These are phyloP conservation scores for Florisuga fusca DNA, from an alignment of 2,797 vertebrate species.

Conservation along the genomic window DNA sequence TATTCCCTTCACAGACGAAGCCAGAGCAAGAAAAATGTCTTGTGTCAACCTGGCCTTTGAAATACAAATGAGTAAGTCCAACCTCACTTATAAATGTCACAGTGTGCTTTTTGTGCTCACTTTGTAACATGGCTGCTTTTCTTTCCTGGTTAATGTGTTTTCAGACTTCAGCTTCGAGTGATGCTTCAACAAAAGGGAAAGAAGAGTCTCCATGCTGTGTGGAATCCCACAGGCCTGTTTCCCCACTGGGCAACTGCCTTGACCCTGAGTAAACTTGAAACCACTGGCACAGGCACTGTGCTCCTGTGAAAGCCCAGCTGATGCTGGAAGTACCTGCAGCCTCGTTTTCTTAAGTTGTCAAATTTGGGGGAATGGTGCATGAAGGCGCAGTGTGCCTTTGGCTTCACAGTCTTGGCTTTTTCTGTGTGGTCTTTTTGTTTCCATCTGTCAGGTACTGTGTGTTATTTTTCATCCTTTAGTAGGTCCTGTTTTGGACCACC, in stretches of 20 bases:
- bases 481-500: background rate
- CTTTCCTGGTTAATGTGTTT: conserved; percentile 20
- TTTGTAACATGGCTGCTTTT: background rate
- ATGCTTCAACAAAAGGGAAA: background rate
- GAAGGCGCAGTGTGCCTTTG: background rate
- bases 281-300: background rate
- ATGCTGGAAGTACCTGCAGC: background rate
- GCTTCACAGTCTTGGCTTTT: background rate
- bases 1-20: conserved; percentile 6
- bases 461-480: background rate
- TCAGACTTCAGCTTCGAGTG: conserved; percentile 22
- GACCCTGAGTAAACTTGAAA: background rate
- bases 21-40: conserved; percentile 41
- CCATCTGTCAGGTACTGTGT: background rate
- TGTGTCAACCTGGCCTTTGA: conserved; percentile 63
- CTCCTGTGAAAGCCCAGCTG: background rate
- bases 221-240: background rate
- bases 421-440: background rate
- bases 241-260: background rate
- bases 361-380: rapidly evolving
- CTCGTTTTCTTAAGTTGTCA: background rate
- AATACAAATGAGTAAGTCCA: conserved; percentile 61
- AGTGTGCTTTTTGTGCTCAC: background rate
- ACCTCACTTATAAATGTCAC: conserved; percentile 58
- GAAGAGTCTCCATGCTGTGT: background rate